Evolutionary conservation across 2,888 invertebrate species (phyloP).

Genomic region (Busseola fusca): DNA sequence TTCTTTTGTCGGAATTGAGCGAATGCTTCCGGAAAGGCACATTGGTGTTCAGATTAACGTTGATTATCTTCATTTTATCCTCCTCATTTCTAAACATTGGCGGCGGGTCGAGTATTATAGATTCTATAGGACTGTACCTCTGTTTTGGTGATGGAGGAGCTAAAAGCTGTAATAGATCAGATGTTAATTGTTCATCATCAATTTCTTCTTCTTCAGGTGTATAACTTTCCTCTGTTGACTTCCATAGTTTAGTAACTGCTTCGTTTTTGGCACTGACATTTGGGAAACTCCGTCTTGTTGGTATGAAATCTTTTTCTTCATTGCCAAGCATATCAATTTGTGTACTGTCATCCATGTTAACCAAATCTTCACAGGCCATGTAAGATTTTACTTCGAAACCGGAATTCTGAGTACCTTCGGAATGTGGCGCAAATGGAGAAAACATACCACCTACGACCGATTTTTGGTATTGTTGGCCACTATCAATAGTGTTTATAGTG

Average conservation of each 20-base stretch:
- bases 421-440: conserved; percentile 85
- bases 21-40: conserved; percentile 88
- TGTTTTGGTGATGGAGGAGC: conserved; percentile 83
- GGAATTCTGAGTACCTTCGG: conserved; percentile 90
- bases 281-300: conserved; percentile 91
- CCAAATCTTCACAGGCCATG: conserved; percentile 91
- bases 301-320: conserved; percentile 77
- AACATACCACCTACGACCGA: conserved; percentile 62
- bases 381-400: conserved; percentile 89
- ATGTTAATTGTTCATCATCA: conserved; percentile 64
- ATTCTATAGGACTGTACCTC: conserved; percentile 72
- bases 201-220: conserved; percentile 69
- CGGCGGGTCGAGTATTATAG: conserved; percentile 88
- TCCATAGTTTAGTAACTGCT: conserved; percentile 79
- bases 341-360: conserved; percentile 90
- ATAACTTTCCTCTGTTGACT: conserved; percentile 82
- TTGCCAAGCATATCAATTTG: conserved; percentile 83
- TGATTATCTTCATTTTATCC: conserved; percentile 82
- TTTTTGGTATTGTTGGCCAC: conserved; percentile 63
- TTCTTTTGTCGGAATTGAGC: conserved; percentile 90
- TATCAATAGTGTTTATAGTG: conserved; percentile 60
- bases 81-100: conserved; percentile 89
- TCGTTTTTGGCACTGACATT: conserved; percentile 88
- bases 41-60: conserved; percentile 80
- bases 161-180: conserved; percentile 76